Evolutionary conservation across 2,888 invertebrate genomes (phyloP).

Genomic region (Drosophila conformis): DNA sequence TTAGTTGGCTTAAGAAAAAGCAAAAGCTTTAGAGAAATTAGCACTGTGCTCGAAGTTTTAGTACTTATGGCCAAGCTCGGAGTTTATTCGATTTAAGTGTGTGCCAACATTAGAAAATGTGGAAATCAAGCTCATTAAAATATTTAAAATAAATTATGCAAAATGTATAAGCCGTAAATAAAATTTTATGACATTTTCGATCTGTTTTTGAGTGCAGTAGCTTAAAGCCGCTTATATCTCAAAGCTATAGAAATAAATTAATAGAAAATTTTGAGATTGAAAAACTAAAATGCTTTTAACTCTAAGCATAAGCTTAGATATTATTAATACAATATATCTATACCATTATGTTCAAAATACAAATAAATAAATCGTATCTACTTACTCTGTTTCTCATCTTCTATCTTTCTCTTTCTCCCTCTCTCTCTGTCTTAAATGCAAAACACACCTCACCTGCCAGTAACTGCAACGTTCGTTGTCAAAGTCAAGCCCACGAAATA

Average conservation of each 20-base stretch:
- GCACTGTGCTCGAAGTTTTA: not conserved
- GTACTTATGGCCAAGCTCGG: not conserved
- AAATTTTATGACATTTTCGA: not conserved
- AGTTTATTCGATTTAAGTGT: not conserved
- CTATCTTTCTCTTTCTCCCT: not conserved
- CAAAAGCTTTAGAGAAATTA: not conserved
- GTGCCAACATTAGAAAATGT: not conserved
- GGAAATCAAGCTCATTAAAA: not conserved
- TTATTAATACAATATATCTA: not conserved
- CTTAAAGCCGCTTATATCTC: not conserved
- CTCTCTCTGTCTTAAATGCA: not conserved
- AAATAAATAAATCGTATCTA: not conserved
- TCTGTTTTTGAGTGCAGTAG: not conserved
- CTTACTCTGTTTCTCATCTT: not conserved
- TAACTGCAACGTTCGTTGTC: constrained; percentile 47
- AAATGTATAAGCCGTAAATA: not conserved
- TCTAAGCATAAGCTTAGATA: not conserved
- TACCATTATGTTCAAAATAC: not conserved
- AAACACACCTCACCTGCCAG: constrained; percentile 50
- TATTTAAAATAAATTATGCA: not conserved
- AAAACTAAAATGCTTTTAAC: not conserved
- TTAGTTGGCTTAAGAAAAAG: constrained; percentile 19
- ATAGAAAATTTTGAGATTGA: not conserved
- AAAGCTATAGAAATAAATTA: not conserved
- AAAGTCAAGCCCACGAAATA: constrained; percentile 70